Percentiles rank a stretch among this genome's conserved stretches.
Evolutionary conservation across 2,888 invertebrate species (phyloP).

Genomic region (Chloroclystis v-ata): DNA sequence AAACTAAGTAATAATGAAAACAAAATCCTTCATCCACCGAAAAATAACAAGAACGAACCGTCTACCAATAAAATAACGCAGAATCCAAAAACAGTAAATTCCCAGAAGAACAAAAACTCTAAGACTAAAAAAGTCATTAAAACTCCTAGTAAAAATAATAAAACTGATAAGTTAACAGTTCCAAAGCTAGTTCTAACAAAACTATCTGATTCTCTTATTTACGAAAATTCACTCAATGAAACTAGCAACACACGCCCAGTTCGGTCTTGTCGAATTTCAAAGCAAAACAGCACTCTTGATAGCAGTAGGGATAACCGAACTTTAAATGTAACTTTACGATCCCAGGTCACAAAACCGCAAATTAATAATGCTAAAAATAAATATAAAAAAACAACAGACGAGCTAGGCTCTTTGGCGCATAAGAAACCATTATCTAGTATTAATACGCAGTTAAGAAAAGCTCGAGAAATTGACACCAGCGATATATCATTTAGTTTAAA

Average conservation of each 20-base stretch:
- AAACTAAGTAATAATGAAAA: constrained; percentile 6
- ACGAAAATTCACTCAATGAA: constrained; percentile 15
- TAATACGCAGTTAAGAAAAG: background rate
- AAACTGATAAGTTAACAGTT: background rate
- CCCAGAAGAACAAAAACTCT: background rate
- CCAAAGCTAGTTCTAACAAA: background rate
- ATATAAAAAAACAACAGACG: constrained; percentile 5
- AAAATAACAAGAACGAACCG: background rate
- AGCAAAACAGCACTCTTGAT: constrained; percentile 17
- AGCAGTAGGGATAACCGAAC: constrained; percentile 22
- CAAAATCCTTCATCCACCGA: background rate
- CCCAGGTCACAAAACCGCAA: constrained; percentile 3
- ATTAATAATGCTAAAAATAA: background rate
- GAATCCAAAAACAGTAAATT: background rate
- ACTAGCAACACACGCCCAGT: constrained; percentile 27
- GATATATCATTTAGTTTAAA: constrained; percentile 32
- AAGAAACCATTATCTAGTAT: constrained; percentile 7
- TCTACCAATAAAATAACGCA: background rate
- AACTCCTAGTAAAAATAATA: constrained; percentile 5
- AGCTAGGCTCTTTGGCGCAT: constrained; percentile 3
- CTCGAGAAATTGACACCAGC: constrained; percentile 22
- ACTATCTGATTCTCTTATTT: constrained; percentile 9
- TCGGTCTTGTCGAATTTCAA: constrained; percentile 30
- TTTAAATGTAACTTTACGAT: constrained; percentile 14
- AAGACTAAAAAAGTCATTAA: background rate